Conservation (phyloP, 2,797 vertebrate species). For the Monodelphis domestica region DNA sequence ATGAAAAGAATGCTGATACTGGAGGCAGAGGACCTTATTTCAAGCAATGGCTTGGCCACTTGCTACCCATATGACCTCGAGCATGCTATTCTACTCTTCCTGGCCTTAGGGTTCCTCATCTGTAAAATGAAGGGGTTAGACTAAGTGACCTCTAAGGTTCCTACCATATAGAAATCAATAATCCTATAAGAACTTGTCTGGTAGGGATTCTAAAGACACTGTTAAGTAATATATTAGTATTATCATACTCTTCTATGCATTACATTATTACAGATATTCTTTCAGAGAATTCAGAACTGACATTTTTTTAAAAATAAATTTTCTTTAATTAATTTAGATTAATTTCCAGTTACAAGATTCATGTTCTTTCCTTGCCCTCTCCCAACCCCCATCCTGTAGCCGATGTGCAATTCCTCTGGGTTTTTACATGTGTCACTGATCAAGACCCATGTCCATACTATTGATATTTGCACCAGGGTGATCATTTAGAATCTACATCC, state of each 20-base stretch:
- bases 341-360: too few species aligned
- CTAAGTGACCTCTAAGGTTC: background rate
- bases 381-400: too few species aligned
- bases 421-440: too few species aligned
- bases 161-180: background rate
- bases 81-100: background rate
- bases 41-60: background rate
- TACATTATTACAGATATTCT: background rate
- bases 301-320: too few species aligned
- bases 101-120: background rate
- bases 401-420: too few species aligned
- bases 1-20: background rate
- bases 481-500: too few species aligned
- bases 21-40: background rate
- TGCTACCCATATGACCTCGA: background rate
- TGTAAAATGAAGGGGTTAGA: background rate
- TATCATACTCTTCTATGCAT: background rate
- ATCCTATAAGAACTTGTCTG: background rate
- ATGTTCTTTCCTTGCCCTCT: too few species aligned
- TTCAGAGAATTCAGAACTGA: too few species aligned
- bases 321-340: too few species aligned
- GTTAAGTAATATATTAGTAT: background rate
- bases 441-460: too few species aligned
- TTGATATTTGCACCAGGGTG: too few species aligned
- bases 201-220: background rate